Conservation (phyloP, 1,140 invertebrate genomes). For the Frieseomelitta varia region DNA sequence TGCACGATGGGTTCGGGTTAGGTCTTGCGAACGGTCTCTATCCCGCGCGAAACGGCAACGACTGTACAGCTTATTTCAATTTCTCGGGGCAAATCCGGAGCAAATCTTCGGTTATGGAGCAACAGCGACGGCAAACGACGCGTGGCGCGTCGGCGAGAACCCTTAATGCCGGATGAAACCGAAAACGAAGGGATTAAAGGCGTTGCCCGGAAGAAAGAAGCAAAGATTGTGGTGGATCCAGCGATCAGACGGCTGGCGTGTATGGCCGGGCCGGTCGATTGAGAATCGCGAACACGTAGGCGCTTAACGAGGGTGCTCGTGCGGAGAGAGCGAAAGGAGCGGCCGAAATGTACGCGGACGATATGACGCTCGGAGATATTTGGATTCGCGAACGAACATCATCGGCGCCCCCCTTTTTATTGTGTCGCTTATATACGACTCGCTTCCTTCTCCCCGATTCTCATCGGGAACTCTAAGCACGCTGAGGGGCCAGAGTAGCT, state of each 20-base stretch:
- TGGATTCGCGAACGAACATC: conserved; percentile 39
- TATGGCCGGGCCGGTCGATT: conserved; percentile 61
- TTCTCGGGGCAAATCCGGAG: neutral
- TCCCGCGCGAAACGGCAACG: neutral
- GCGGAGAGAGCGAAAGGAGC: conserved; percentile 61
- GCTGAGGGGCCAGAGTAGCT: neutral
- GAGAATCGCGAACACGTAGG: conserved; percentile 68
- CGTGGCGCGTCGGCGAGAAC: neutral
- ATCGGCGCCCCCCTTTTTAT: conserved; percentile 18
- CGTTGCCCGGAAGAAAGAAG: conserved; percentile 32
- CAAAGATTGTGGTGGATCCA: conserved; percentile 40
- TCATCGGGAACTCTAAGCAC: neutral
- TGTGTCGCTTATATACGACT: conserved; percentile 6
- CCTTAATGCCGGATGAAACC: conserved; percentile 22
- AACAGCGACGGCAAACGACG: neutral
- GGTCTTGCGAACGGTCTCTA: too few species aligned
- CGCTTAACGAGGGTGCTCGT: conserved; percentile 73
- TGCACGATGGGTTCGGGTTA: neutral
- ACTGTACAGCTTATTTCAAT: conserved; percentile 10
- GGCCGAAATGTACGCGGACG: conserved; percentile 34
- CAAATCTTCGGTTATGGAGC: neutral
- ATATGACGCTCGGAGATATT: conserved; percentile 47
- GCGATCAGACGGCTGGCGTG: conserved; percentile 42
- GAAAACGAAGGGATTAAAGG: conserved; percentile 43
- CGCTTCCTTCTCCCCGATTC: neutral